phyloP scores from a whole-genome alignment of 1,140 invertebrate genomes.

The Diprion similis region DNA sequence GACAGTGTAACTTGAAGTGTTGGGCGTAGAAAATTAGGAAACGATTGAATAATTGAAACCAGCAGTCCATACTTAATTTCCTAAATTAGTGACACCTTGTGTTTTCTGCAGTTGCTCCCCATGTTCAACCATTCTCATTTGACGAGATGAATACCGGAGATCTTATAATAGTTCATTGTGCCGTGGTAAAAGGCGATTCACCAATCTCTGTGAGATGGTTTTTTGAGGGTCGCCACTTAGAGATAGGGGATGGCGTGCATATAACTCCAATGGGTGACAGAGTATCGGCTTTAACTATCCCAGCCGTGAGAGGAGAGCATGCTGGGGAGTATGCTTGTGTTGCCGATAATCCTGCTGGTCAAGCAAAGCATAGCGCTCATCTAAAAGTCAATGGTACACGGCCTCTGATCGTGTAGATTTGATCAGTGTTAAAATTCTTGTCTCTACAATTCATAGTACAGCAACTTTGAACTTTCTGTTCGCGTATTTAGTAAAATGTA shows the following conservation, averaged over 20 bases:
- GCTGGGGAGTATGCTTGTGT: slow-evolving; percentile 79
- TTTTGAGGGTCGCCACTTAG: slow-evolving; percentile 58
- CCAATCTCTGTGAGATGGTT: slow-evolving; percentile 76
- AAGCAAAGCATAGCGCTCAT: slow-evolving; percentile 66
- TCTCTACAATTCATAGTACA: slow-evolving; percentile 8
- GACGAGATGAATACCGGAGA: slow-evolving; percentile 64
- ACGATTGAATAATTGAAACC: neutral
- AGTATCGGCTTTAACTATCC: slow-evolving; percentile 61
- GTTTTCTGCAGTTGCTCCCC: slow-evolving; percentile 52
- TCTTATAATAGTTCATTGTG: slow-evolving; percentile 71
- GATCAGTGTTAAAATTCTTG: slow-evolving; percentile 10
- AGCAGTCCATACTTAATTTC: neutral
- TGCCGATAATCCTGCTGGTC: slow-evolving; percentile 73
- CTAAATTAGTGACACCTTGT: neutral
- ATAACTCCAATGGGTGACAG: slow-evolving; percentile 66
- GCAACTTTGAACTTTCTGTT: slow-evolving; percentile 5
- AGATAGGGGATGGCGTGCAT: slow-evolving; percentile 62
- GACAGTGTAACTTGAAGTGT: slow-evolving; percentile 4
- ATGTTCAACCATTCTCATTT: slow-evolving; percentile 59
- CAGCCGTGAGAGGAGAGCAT: slow-evolving; percentile 62
- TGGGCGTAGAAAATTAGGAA: neutral
- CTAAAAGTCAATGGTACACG: slow-evolving; percentile 64
- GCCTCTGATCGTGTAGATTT: slow-evolving; percentile 3
- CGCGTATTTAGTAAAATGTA: neutral
- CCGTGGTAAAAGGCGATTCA: slow-evolving; percentile 76